Conservation (phyloP, 2,888 invertebrate genomes). For the Germaria angustata region DNA sequence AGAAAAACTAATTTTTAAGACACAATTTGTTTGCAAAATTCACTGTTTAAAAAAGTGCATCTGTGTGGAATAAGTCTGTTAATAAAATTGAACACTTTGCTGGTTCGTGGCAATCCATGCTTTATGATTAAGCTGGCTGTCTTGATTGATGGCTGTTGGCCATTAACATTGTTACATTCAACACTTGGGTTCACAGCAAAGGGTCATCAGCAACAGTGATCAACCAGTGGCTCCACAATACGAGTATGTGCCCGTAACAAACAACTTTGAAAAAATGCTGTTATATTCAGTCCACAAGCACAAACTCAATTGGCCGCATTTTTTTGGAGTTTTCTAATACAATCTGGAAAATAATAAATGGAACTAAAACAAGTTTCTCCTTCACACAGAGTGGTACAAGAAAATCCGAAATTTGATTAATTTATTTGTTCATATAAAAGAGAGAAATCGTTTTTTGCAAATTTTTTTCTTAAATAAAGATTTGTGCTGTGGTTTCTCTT, state of each 20-base stretch:
- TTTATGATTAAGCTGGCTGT: slow-evolving; percentile 4
- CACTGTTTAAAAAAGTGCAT: too few relatives aligned
- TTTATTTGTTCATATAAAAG: slow-evolving; percentile 38
- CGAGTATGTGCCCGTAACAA: background rate
- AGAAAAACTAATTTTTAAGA: too few relatives aligned
- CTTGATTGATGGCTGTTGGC: slow-evolving; percentile 59
- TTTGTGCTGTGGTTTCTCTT: slow-evolving; percentile 15
- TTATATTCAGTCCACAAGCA: background rate
- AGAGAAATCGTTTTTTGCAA: slow-evolving; percentile 12
- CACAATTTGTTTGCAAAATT: too few relatives aligned
- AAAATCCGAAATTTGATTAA: slow-evolving; percentile 56
- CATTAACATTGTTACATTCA: slow-evolving; percentile 35
- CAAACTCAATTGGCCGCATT: slow-evolving; percentile 28
- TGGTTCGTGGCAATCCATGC: background rate
- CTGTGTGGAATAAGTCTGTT: background rate
- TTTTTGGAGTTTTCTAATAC: background rate
- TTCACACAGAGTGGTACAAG: background rate
- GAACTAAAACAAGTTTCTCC: slow-evolving; percentile 58
- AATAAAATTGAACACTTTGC: background rate
- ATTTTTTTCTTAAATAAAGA: slow-evolving; percentile 31
- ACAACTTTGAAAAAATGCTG: slow-evolving; percentile 13
- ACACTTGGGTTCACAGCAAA: slow-evolving; percentile 37
- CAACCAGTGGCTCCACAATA: slow-evolving; percentile 45
- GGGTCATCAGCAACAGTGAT: slow-evolving; percentile 47
- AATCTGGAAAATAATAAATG: slow-evolving; percentile 28